Percentiles rank a stretch among this genome's conserved stretches.
phyloP scores from a whole-genome alignment of 2,888 invertebrate species.

The Alsophila aescularia region DNA sequence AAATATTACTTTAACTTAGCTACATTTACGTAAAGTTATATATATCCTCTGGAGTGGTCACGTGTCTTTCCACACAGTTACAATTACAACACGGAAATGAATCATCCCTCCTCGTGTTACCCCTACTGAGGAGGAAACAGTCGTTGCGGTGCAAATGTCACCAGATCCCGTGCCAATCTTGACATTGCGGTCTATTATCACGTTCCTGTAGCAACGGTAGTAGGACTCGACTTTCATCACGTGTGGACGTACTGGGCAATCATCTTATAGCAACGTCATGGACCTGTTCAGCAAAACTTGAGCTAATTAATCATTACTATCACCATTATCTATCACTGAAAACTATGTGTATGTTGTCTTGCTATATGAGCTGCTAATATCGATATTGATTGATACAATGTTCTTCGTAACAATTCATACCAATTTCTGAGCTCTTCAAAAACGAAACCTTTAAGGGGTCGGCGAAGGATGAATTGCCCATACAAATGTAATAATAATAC shows the following conservation, averaged over 20 bases:
- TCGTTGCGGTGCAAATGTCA: slow-evolving; percentile 43
- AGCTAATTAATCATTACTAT: not conserved
- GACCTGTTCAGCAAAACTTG: not conserved
- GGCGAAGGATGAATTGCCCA: too few relatives aligned
- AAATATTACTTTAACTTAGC: too few relatives aligned
- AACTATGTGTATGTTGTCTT: too few relatives aligned
- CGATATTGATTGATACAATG: too few relatives aligned
- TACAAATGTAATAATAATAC: too few relatives aligned
- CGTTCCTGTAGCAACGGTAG: slow-evolving; percentile 9
- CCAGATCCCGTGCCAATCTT: slow-evolving; percentile 37
- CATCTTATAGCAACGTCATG: not conserved
- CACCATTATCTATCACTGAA: too few relatives aligned
- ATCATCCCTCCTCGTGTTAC: slow-evolving; percentile 14
- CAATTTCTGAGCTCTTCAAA: too few relatives aligned
- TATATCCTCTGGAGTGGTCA: not conserved
- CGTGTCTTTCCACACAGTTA: not conserved
- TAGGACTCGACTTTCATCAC: slow-evolving; percentile 1
- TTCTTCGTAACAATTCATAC: too few relatives aligned
- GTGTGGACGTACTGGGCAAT: not conserved
- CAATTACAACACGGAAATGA: slow-evolving; percentile 1
- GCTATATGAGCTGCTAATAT: too few relatives aligned
- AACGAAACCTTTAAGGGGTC: too few relatives aligned
- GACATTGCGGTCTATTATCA: slow-evolving; percentile 12
- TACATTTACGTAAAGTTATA: too few relatives aligned
- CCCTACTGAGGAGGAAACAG: slow-evolving; percentile 31